Base-by-base conservation (phyloP, 2,797 vertebrate species). In the Cirrhinus molitorella region DNA sequence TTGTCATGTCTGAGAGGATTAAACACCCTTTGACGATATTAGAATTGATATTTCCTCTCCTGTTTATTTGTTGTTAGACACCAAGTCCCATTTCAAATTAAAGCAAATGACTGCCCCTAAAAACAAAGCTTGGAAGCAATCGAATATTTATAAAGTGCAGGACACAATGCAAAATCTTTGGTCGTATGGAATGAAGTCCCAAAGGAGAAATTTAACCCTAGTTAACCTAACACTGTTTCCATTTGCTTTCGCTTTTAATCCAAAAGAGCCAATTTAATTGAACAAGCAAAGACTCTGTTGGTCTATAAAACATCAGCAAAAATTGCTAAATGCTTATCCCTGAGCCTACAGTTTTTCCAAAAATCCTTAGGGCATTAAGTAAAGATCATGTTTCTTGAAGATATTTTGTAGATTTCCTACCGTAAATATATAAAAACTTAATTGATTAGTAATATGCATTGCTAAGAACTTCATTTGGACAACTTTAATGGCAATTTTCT, bases 81-180 rank as follows among this genome's bases (percentile, higher is more conserved):
- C 65, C 65, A 57, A 63, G 31, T 81, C 80, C 70, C 70, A 73
- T 53, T 74, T 71, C 21, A 73, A 65, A 81, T 81, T 72, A 72
- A 61, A 49, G 31, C 49, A 25, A 71, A 72, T 37, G 43, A 47
- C 73, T 21, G 25, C 19, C 4, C 7, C 21, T 23, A 31, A 49
- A 81, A 63, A 65, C 80, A 51, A 81, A 81, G 57, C 31, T 16
- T 21, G 37, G 31, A 80, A 34, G 51, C 70, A 65, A 65, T 81
- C 21, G 21, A 40, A 5, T 10, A 19, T 43, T 55, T 45, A 28
- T 21, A 55, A 80, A 43, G 63, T 49, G 34, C 12, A 45, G 23
- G 11, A 21, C 34, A 53, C 28, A 40, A 79, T 12, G 63, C 63
- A 17, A 53, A 55, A 79, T 79, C 31, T 79, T 55, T 79, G 28